These are phyloP conservation scores for Trileptium ribeirensis DNA, from an alignment of 2,888 invertebrate species.

Conservation along the genomic window DNA sequence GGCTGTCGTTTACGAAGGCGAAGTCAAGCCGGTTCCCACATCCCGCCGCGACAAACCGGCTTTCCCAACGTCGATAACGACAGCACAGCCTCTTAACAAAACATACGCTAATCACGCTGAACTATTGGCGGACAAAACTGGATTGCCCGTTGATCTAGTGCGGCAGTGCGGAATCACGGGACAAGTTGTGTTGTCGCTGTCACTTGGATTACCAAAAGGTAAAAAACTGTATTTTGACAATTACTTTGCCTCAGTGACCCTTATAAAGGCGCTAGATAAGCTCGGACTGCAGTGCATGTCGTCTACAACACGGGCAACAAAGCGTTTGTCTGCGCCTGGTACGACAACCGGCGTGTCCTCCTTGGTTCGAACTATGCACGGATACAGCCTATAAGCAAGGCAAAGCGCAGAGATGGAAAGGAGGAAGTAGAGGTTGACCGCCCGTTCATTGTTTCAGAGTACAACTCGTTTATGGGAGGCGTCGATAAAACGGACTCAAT, in stretches of 20 bases:
- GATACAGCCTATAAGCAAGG: slow-evolving; percentile 38
- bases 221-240: neutral
- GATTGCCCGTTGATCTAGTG: too few relatives aligned
- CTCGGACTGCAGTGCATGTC: too few relatives aligned
- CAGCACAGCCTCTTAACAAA: too few relatives aligned
- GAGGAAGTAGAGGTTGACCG: slow-evolving; percentile 13
- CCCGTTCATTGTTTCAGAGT: slow-evolving; percentile 14
- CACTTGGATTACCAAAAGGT: neutral
- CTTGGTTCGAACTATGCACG: slow-evolving; percentile 40
- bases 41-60: too few relatives aligned
- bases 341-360: slow-evolving; percentile 42
- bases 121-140: too few relatives aligned
- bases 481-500: slow-evolving; percentile 46
- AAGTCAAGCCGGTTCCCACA: too few relatives aligned
- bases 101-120: too few relatives aligned
- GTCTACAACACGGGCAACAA: slow-evolving; percentile 12
- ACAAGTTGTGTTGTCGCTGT: neutral
- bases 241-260: neutral
- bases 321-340: slow-evolving; percentile 39
- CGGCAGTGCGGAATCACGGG: too few relatives aligned
- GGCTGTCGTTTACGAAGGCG: slow-evolving; percentile 17
- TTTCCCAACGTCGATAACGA: too few relatives aligned
- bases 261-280: neutral
- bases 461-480: slow-evolving; percentile 44
- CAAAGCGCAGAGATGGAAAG: slow-evolving; percentile 36